Percentiles rank a stretch among this genome's conserved stretches.
Evolutionary conservation across 1,140 invertebrate species (phyloP).

Genomic region (Pseudomyrmex pallidus): DNA sequence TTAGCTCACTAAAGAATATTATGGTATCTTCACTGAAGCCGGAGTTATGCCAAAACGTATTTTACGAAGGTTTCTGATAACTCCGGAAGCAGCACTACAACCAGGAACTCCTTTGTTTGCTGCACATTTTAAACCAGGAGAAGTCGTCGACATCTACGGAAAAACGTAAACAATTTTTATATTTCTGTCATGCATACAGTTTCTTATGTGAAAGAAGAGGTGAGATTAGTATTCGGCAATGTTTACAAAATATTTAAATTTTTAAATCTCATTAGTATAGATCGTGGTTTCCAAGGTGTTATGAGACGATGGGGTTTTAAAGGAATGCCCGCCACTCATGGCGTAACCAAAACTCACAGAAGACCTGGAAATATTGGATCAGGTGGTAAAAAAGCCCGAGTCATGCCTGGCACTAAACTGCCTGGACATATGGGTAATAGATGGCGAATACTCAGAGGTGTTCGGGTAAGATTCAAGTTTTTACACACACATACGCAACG

Average conservation of each 20-base stretch:
- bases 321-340: constrained; percentile 96
- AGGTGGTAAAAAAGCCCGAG: constrained; percentile 92
- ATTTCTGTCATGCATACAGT: constrained; percentile 18
- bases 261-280: constrained; percentile 88
- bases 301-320: constrained; percentile 98
- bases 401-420: constrained; percentile 98
- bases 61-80: constrained; percentile 93
- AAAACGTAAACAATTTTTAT: constrained; percentile 92
- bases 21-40: constrained; percentile 92
- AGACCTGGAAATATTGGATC: constrained; percentile 95
- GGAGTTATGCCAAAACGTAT: constrained; percentile 96
- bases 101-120: constrained; percentile 96
- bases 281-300: constrained; percentile 99
- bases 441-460: constrained; percentile 89
- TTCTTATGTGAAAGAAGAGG: neutral
- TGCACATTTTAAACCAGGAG: constrained; percentile 95
- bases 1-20: constrained; percentile 95
- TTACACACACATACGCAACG: too few relatives aligned
- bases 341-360: constrained; percentile 97
- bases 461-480: constrained; percentile 86
- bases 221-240: neutral
- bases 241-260: neutral
- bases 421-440: constrained; percentile 98
- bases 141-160: constrained; percentile 95
- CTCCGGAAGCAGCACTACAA: constrained; percentile 93